Evolutionary conservation across 2,797 vertebrate genomes (phyloP).

Genomic region (Sebastes melanostomus): DNA sequence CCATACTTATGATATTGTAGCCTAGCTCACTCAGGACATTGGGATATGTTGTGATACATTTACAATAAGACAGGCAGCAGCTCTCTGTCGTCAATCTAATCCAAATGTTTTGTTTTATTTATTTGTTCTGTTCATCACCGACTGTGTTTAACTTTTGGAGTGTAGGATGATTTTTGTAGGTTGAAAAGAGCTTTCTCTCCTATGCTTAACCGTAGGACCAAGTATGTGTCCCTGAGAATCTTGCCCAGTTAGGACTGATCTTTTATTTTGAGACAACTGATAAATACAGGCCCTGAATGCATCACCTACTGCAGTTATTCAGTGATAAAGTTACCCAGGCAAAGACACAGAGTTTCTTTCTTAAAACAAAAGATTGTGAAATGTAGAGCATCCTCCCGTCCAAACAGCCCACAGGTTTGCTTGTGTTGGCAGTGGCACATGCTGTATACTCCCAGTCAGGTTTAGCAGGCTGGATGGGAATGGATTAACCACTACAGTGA

Average conservation of each 20-base stretch:
- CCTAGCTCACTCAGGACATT: background rate
- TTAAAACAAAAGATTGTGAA: background rate
- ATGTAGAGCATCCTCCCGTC: background rate
- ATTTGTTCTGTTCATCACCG: no score
- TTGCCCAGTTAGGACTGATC: background rate
- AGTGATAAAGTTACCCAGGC: background rate
- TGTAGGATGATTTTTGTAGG: background rate
- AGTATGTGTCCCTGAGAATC: background rate
- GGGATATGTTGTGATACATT: no score
- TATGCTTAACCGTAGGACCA: background rate
- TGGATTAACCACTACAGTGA: slow-evolving; percentile 7
- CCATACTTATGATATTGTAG: background rate
- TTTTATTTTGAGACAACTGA: background rate
- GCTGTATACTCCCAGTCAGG: background rate
- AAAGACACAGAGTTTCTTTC: background rate
- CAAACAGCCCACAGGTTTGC: background rate
- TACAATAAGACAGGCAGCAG: no score
- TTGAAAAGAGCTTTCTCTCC: background rate
- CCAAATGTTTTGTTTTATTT: no score
- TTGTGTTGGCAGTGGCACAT: background rate
- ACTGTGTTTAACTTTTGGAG: background rate
- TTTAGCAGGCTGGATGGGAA: slow-evolving; percentile 16
- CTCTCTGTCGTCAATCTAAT: no score
- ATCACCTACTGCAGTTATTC: background rate
- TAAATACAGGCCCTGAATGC: background rate